phyloP scores from a whole-genome alignment of 2,888 invertebrate species.

The Synanthedon vespiformis region DNA sequence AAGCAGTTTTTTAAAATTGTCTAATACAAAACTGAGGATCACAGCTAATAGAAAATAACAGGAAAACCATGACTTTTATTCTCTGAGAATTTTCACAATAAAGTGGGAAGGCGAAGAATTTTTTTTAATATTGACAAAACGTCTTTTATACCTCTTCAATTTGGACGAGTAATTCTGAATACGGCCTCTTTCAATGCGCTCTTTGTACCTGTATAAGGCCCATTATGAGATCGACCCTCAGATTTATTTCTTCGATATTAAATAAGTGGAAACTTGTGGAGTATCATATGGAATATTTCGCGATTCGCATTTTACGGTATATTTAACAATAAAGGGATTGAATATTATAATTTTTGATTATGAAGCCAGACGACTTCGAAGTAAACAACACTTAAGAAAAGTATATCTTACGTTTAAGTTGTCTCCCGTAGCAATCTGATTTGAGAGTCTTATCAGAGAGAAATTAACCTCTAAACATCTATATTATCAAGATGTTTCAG shows the following conservation, averaged over 20 bases:
- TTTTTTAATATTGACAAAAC: constrained; percentile 37
- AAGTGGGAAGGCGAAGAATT: constrained; percentile 13
- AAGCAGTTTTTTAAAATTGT: too few species aligned
- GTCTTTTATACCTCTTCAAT: constrained; percentile 29
- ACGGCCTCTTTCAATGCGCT: not conserved
- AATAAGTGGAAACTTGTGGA: constrained; percentile 14
- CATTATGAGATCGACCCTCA: constrained; percentile 20
- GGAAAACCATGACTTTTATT: constrained; percentile 14
- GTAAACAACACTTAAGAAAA: too few species aligned
- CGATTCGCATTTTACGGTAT: too few species aligned
- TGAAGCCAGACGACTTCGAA: too few species aligned
- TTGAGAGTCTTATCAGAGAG: too few species aligned
- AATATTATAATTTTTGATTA: too few species aligned
- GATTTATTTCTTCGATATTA: constrained; percentile 13
- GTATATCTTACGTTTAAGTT: too few species aligned
- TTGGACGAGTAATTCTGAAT: constrained; percentile 28
- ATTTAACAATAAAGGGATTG: too few species aligned
- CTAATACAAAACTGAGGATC: not conserved
- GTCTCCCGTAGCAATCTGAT: too few species aligned
- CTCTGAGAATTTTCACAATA: constrained; percentile 8
- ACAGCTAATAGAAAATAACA: constrained; percentile 7
- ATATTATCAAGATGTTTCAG: too few species aligned
- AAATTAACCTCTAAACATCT: too few species aligned
- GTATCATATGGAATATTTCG: not conserved
- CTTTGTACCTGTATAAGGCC: not conserved